phyloP scores from a whole-genome alignment of 2,113 vertebrate genomes.

The Dryoscopus gambensis region DNA sequence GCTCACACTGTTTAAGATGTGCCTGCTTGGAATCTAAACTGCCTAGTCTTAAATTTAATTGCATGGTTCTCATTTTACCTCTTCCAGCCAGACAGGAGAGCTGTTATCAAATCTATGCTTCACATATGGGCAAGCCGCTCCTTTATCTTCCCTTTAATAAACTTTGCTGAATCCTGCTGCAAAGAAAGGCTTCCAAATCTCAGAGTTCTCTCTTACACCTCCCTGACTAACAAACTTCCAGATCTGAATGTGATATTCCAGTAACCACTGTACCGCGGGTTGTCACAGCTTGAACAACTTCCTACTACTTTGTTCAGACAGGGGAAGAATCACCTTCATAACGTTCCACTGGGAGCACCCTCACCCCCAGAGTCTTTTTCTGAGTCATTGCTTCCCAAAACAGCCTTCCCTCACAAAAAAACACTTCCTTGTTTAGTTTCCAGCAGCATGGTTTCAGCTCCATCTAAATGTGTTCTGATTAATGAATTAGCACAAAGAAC shows the following conservation, averaged over 20 bases:
- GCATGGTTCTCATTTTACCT: neutral
- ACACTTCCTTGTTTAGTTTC: neutral
- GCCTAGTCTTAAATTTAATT: neutral
- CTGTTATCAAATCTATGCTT: neutral
- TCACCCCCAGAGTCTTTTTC: neutral
- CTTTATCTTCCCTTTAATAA: constrained; percentile 5
- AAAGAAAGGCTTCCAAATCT: neutral
- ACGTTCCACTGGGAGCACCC: neutral
- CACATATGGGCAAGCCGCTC: neutral
- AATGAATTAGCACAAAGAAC: neutral
- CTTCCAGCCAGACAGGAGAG: neutral
- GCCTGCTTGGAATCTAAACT: constrained; percentile 12
- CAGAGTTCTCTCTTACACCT: neutral
- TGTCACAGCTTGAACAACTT: neutral
- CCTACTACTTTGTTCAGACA: neutral
- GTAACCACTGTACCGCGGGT: neutral
- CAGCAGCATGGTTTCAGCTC: neutral
- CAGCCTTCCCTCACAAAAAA: neutral
- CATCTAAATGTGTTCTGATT: neutral
- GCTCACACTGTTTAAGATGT: neutral
- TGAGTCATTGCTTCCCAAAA: neutral
- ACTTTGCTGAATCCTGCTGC: neutral
- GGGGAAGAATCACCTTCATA: neutral
- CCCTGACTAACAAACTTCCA: neutral
- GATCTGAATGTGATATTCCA: neutral